These are phyloP conservation scores for Nomada fucata DNA, from an alignment of 2,888 invertebrate species.

Conservation along the genomic window DNA sequence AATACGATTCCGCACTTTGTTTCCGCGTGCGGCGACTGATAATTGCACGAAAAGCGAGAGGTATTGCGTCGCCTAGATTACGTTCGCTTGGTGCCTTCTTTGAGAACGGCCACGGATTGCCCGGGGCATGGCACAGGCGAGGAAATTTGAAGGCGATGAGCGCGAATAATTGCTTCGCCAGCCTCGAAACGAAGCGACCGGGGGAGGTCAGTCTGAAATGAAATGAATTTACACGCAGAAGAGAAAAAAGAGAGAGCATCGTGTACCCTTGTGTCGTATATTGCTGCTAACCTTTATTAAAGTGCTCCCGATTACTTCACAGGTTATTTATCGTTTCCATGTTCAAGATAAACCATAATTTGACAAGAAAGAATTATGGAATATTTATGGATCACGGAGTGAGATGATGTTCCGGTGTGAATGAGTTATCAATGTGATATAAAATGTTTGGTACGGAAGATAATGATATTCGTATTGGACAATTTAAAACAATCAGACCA, in stretches of 20 bases:
- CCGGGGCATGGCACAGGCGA: slow-evolving; percentile 57
- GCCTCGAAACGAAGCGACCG: slow-evolving; percentile 32
- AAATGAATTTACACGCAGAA: slow-evolving; percentile 50
- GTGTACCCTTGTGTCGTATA: neutral
- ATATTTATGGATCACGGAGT: too few relatives aligned
- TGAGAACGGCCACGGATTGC: slow-evolving; percentile 59
- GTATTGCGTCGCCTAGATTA: slow-evolving; percentile 65
- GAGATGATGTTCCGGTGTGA: too few relatives aligned
- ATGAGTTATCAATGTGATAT: too few relatives aligned
- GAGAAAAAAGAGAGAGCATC: neutral
- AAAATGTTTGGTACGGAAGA: too few relatives aligned
- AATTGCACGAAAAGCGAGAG: slow-evolving; percentile 71
- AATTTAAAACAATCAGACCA: too few relatives aligned
- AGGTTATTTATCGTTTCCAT: neutral
- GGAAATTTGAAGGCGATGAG: slow-evolving; percentile 66
- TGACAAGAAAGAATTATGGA: too few relatives aligned
- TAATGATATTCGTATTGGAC: too few relatives aligned
- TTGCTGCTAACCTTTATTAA: neutral
- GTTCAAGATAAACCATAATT: too few relatives aligned
- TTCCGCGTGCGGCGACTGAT: slow-evolving; percentile 73
- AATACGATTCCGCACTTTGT: slow-evolving; percentile 81
- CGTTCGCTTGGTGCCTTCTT: slow-evolving; percentile 59
- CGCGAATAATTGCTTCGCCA: slow-evolving; percentile 66
- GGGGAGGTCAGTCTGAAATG: slow-evolving; percentile 40
- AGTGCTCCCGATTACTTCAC: slow-evolving; percentile 1